Evolutionary conservation across 2,888 invertebrate genomes (phyloP).

Genomic region (Chrysolina haemoptera): DNA sequence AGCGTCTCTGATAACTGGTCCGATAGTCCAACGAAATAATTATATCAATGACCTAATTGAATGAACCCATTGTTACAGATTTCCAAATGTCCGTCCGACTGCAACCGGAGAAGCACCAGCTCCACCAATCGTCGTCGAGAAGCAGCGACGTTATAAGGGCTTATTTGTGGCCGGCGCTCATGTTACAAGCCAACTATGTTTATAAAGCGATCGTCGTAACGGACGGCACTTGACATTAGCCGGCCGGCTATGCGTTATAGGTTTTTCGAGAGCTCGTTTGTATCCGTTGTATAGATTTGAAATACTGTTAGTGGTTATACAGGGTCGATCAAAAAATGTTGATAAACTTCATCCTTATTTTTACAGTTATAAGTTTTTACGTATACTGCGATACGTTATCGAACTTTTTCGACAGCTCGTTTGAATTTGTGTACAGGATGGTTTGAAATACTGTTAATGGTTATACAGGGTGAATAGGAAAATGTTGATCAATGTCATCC

Average conservation of each 20-base stretch:
- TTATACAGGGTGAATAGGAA: no score
- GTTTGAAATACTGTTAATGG: not conserved
- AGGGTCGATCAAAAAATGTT: not conserved
- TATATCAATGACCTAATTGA: not conserved
- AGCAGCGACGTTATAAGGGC: conserved; percentile 83
- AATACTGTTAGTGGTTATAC: not conserved
- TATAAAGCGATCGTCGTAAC: conserved; percentile 91
- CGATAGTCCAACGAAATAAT: not conserved
- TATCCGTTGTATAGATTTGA: not conserved
- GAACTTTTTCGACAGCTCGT: not conserved
- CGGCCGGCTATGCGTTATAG: conserved; percentile 2
- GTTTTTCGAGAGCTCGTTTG: not conserved
- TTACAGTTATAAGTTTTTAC: no score
- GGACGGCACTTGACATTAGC: conserved; percentile 66
- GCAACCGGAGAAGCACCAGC: conserved; percentile 83
- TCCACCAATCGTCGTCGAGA: conserved; percentile 83
- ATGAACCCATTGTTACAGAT: conserved; percentile 65
- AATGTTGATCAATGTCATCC: no score
- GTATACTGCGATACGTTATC: conserved; percentile 1
- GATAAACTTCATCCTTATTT: not conserved
- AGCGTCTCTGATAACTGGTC: not conserved
- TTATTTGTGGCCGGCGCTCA: conserved; percentile 90
- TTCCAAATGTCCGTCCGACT: conserved; percentile 75
- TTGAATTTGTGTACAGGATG: conserved; percentile 3
- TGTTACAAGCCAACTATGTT: conserved; percentile 84